phyloP scores from a whole-genome alignment of 2,888 invertebrate genomes.

The Melinopterus prodromus region DNA sequence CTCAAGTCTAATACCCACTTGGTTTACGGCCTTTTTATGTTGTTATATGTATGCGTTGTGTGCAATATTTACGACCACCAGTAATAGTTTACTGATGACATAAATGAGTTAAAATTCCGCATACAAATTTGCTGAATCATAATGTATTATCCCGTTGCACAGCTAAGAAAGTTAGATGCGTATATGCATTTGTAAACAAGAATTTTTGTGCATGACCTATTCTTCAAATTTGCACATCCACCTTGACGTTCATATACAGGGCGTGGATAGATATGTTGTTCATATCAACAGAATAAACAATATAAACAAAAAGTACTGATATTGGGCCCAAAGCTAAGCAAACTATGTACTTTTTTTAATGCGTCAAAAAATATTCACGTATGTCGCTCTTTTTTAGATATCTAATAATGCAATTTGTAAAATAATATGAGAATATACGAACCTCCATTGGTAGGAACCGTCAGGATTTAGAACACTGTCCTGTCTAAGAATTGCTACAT shows the following conservation, averaged over 20 bases:
- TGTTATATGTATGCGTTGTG: background rate
- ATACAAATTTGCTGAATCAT: background rate
- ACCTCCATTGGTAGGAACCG: conserved; percentile 65
- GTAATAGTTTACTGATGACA: background rate
- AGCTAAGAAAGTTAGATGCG: background rate
- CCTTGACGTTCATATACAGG: background rate
- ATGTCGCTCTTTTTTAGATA: background rate
- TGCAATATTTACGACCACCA: background rate
- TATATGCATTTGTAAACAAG: background rate
- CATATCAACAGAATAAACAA: background rate
- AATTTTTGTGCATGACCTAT: background rate
- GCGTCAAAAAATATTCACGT: background rate
- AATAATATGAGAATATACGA: background rate
- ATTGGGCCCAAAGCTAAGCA: background rate
- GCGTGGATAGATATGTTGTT: background rate
- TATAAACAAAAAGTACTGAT: background rate
- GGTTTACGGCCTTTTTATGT: background rate
- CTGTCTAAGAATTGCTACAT: conserved; percentile 72
- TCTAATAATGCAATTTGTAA: background rate
- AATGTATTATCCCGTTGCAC: background rate
- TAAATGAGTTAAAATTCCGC: background rate
- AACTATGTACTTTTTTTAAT: background rate
- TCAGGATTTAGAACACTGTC: conserved; percentile 75
- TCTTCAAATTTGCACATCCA: background rate
- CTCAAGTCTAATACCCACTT: no score